phyloP scores from a whole-genome alignment of 1,140 invertebrate species.

The Melipona quadrifasciata region DNA sequence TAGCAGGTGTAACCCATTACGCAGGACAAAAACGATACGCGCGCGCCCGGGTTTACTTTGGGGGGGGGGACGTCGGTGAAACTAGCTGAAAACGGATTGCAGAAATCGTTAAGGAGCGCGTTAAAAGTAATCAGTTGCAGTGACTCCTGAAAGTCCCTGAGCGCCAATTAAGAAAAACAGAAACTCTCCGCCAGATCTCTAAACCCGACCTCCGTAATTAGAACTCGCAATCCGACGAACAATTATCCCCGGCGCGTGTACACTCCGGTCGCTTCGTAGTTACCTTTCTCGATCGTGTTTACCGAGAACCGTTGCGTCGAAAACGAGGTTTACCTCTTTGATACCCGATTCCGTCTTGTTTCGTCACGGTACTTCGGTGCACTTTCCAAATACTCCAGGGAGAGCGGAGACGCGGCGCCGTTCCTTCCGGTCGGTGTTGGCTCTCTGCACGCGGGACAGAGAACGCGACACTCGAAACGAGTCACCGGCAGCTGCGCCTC shows the following conservation, averaged over 20 bases:
- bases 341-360: slow-evolving; percentile 39
- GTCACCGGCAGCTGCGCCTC: slow-evolving; percentile 34
- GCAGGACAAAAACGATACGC: background rate
- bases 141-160: background rate
- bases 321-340: slow-evolving; percentile 35
- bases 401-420: background rate
- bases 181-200: background rate
- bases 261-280: background rate
- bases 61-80: background rate
- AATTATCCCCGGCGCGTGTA: slow-evolving; percentile 14
- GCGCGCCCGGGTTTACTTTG: too few relatives aligned
- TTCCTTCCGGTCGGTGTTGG: slow-evolving; percentile 4
- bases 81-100: slow-evolving; percentile 17
- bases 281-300: slow-evolving; percentile 26
- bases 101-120: background rate
- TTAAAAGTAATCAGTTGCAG: background rate
- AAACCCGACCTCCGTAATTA: slow-evolving; percentile 17
- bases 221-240: slow-evolving; percentile 14
- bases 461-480: slow-evolving; percentile 31
- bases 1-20: slow-evolving; percentile 29
- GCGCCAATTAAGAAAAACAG: slow-evolving; percentile 23
- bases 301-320: background rate
- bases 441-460: background rate
- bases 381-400: slow-evolving; percentile 5
- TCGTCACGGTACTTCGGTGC: background rate